Percentiles rank a stretch among this genome's conserved stretches.
phyloP scores from a whole-genome alignment of 2,797 vertebrate species.

The Melanitta fusca region DNA sequence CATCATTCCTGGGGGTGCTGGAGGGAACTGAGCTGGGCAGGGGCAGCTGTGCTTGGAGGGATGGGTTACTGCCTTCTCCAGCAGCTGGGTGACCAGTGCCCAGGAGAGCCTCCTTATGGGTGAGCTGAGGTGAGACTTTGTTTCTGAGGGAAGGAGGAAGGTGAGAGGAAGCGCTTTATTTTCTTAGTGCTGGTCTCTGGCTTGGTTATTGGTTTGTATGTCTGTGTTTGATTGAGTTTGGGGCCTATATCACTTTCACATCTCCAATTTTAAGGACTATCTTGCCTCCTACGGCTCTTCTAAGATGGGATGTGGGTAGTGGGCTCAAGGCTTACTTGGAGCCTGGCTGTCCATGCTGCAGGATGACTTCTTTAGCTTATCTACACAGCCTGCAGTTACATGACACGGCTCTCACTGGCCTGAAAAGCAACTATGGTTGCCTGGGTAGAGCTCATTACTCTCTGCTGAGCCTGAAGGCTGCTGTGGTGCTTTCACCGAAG shows the following conservation, averaged over 20 bases:
- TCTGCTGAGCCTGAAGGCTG: background rate
- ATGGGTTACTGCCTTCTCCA: background rate
- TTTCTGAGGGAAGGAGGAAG: background rate
- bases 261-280: background rate
- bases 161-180: background rate
- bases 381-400: background rate
- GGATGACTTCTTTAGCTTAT: background rate
- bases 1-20: background rate
- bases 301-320: background rate
- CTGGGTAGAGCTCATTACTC: background rate
- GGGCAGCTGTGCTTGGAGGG: background rate
- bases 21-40: background rate
- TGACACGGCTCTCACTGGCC: background rate
- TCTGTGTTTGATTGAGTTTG: background rate
- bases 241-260: background rate
- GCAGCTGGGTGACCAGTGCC: accelerated
- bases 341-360: background rate
- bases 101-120: accelerated
- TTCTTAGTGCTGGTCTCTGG: background rate
- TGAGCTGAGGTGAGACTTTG: background rate
- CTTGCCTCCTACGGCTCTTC: background rate
- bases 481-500: background rate
- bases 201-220: background rate
- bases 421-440: background rate
- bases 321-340: background rate